Evolutionary conservation across 1,140 invertebrate genomes (phyloP), one percentile per base, ranked within the genome.

Genomic region (Chionoecetes opilio): DNA sequence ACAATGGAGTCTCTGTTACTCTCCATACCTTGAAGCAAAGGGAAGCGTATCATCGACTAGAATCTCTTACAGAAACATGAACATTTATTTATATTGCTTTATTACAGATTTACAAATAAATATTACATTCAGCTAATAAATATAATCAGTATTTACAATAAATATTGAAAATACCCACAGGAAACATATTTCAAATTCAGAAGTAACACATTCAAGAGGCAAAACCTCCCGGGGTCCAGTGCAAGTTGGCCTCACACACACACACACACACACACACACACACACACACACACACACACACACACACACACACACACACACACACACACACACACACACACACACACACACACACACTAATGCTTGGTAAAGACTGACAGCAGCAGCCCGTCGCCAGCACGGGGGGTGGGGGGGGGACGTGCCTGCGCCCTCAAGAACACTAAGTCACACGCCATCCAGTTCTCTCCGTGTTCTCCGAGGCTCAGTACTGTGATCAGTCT

Each of bases 101-200:
- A 95, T 95, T 95, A 95, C 94, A 95, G 91, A 93, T 95, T 89
- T 95, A 95, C 94, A 95, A 95, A 95, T 95, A 95, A 95, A 95
- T 95, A 95, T 95, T 93, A 95, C 94, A 93, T 84, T 82, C 34
- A 95, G 90, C 91, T 93, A 95, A 95, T 95, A 95, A 95, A 95
- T 95, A 95, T 92, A 38, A 53, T 93, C 93, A 95, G 87, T 95
- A 95, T 95, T 95, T 95, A 95, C 94, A 95, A 95, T 95, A 95
- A 95, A 95, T 95, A 95, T 85, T 88, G 34, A 95, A 95, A 95
- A 95, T 93, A 95, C 85, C 94, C 94, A 93, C 34, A 84, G 46
- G 53, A 91, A 95, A 63, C n/a, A n/a, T 84, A 31, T 82, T 32
- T n/a, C 34, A 84, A 90, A 41, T 31, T 37, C 29, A 34, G 91